Evolutionary conservation across 2,888 invertebrate genomes (phyloP), one percentile per base, ranked within the genome.

Genomic region (Drosophila rellima): DNA sequence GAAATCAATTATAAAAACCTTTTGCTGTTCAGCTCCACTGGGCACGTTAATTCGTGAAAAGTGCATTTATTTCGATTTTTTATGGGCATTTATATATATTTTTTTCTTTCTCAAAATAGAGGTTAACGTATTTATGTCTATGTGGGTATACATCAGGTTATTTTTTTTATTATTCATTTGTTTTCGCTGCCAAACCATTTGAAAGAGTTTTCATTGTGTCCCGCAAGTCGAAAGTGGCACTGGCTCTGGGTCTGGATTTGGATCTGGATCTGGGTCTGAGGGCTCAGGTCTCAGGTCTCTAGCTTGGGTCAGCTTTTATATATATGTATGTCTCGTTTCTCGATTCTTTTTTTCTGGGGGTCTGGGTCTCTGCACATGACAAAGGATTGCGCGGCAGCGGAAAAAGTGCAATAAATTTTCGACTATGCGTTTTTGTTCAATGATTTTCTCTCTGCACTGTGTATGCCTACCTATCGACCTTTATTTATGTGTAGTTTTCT

Each of bases 11-110:
- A 88, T 86, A 77, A 85, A 81, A 86, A 78, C 79, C 88, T 77
- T 82, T 88, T 74, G 82, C 64, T 68, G 88, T 88, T 82, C 74
- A 63, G 80, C 82, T 80, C 66, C 76, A 82, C 68, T 80, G 86
- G 74, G 68, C 80, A 86, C 88, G 82, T 88, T 82, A 82, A 88
- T 82, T 82, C 86, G 88, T 82, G 82, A 86, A 82, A 88, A 85
- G 74, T 70, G 68, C 73, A 75, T 82, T 84, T 87, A 67, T 61
- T 77, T 78, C 45, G 50, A 40, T 73, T 54, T 60, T 26, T 20
- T 48, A 18, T 18, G 33, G 8, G 13, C 13, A 48, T 7, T 13
- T 47, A 45, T 45, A 17, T 29, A n/a, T n/a, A n/a, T 6, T 17
- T 23, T 18, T 42, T 42, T 31, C 7, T 31, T 20, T 18, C 6